Base-by-base conservation (phyloP, 2,888 invertebrate species). In the Leptinotarsa tumamoca region DNA sequence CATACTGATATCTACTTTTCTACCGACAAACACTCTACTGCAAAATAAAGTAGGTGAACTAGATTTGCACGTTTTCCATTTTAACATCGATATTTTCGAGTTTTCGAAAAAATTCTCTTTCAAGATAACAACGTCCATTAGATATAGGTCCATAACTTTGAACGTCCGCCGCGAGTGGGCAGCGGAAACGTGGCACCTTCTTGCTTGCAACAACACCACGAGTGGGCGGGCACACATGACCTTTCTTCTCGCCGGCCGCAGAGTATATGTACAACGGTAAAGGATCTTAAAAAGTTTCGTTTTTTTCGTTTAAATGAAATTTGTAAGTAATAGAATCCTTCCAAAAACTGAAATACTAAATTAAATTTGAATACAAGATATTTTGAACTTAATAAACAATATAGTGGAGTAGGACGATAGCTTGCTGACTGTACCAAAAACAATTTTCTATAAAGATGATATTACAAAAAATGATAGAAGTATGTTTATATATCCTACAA, bases 111-210 rank as follows among this genome's bases (percentile, higher is more conserved):
- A 63, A 63, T 3, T 17, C 27, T 33, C 58, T 23, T 18, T 43
- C 21, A 15, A 4, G 63, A 63, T 63, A 63, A 61, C 61, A 23
- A 27, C 27, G 43, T 63, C 63, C 63, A 63, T 63, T 63, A 63
- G n/a, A 63, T 63, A 63, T 43, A 17, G 63, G 63, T 43, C 63
- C 27, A n/a, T 43, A 63, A 63, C 43, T 63, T n/a, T 63, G 7
- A 33, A n/a, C 15, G 67, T 43, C 67, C 21, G 23, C 33, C 66
- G 21, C 14, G 69, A 27, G 70, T 70, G 70, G 70, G 70, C 49
- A 70, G 70, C 70, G 70, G 70, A 70, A 70, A 70, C 61, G 50
- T 70, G 70, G 70, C 70, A 70, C 61, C 61, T 70, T 70, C 70
- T 49, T 4, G 69, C 18, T 58, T 61, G 58, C 33, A 54, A 70